Evolutionary conservation across 2,797 vertebrate genomes (phyloP).

Genomic region (Chromis chromis): DNA sequence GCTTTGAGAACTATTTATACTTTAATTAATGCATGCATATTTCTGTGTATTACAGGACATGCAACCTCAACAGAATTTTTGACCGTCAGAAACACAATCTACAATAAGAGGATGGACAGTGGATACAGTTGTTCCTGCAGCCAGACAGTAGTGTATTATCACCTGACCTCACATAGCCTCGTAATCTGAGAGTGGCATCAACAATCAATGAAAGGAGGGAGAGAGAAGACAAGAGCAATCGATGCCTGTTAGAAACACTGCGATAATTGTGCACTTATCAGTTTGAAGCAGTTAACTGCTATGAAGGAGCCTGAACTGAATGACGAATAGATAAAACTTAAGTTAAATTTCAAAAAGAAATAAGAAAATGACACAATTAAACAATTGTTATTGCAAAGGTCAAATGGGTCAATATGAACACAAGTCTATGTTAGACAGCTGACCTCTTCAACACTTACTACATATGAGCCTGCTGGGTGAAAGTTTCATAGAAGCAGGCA

Average conservation of each 20-base stretch:
- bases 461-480: background rate
- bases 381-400: too few species aligned
- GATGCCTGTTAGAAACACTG: conserved; percentile 75
- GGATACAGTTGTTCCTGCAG: conserved; percentile 39
- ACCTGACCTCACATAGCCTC: conserved; percentile 66
- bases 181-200: conserved; percentile 80
- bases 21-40: conserved; percentile 13
- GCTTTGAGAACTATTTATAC: conserved; percentile 3
- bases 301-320: conserved; percentile 55
- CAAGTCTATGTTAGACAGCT: conserved; percentile 20
- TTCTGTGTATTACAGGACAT: conserved; percentile 15
- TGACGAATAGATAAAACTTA: conserved; percentile 46
- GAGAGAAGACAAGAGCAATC: conserved; percentile 79
- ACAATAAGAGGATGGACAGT: conserved; percentile 19
- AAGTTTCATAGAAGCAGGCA: background rate
- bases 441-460: conserved; percentile 8
- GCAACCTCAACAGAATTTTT: background rate
- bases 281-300: conserved; percentile 58
- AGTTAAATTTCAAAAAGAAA: background rate
- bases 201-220: conserved; percentile 77
- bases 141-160: conserved; percentile 65
- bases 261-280: conserved; percentile 80
- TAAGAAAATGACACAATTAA: too few species aligned
- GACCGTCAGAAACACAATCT: conserved; percentile 19
- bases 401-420: too few species aligned